phyloP scores from a whole-genome alignment of 2,888 invertebrate genomes.

The Acanthosoma haemorrhoidale region DNA sequence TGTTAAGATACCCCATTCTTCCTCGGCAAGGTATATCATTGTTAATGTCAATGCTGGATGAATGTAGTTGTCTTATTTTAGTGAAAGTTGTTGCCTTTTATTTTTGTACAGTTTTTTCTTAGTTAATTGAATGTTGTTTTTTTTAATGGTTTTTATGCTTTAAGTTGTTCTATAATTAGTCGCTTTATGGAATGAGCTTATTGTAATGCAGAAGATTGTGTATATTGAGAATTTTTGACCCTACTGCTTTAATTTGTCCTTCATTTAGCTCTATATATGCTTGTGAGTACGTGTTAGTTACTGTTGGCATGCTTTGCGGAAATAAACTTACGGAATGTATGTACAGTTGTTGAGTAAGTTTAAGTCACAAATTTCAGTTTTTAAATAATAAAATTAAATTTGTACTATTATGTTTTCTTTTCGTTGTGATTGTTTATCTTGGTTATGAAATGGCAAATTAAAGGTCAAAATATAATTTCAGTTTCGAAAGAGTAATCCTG shows the following conservation, averaged over 20 bases:
- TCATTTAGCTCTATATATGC: not conserved
- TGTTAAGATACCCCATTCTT: conserved; percentile 40
- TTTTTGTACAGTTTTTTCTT: conserved; percentile 21
- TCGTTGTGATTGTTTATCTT: too few species aligned
- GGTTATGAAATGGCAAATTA: too few species aligned
- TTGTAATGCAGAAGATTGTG: not conserved
- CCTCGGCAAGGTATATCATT: conserved; percentile 40
- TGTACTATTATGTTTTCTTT: too few species aligned
- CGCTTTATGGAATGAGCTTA: conserved; percentile 34
- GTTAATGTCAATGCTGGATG: conserved; percentile 16
- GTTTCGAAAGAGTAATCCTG: too few species aligned
- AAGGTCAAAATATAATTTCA: too few species aligned
- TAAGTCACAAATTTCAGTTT: too few species aligned
- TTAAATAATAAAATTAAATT: too few species aligned
- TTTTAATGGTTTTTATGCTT: not conserved
- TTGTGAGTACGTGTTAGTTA: conserved; percentile 2
- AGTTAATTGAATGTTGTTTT: conserved; percentile 5
- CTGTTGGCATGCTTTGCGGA: too few species aligned
- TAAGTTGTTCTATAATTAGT: not conserved
- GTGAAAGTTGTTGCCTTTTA: conserved; percentile 21
- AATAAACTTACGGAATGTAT: too few species aligned
- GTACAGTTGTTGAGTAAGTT: too few species aligned
- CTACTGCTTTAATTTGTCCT: not conserved
- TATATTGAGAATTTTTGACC: not conserved
- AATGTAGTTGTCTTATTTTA: conserved; percentile 14